Conservation (phyloP, 2,888 invertebrate genomes). For the Xestobium rufovillosum region DNA sequence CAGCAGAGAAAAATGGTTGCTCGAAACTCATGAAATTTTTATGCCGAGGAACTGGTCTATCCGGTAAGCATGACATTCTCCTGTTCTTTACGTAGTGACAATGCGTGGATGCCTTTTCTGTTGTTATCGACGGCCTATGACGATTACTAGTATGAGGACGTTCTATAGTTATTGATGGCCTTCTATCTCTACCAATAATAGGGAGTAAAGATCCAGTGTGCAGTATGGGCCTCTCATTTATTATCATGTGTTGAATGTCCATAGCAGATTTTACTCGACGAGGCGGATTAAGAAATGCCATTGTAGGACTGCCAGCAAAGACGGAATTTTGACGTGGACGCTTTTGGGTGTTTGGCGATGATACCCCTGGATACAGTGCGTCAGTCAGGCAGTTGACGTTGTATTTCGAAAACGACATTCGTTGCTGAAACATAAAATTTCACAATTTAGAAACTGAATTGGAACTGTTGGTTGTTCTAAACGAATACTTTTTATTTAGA, state of each 20-base stretch:
- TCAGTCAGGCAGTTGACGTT: constrained; percentile 57
- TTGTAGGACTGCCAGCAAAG: constrained; percentile 66
- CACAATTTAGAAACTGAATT: too few species aligned
- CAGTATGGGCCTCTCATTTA: constrained; percentile 43
- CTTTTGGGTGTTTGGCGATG: constrained; percentile 37
- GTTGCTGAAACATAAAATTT: constrained; percentile 49
- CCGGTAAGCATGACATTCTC: constrained; percentile 39
- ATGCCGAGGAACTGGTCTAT: constrained; percentile 27
- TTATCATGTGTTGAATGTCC: constrained; percentile 68
- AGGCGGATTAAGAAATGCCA: constrained; percentile 60
- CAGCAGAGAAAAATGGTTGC: constrained; percentile 30
- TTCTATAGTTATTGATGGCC: constrained; percentile 37
- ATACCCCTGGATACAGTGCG: constrained; percentile 38
- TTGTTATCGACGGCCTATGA: constrained; percentile 23
- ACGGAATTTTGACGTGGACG: constrained; percentile 75
- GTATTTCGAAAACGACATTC: constrained; percentile 62
- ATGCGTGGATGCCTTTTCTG: constrained; percentile 20
- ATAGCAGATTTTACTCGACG: constrained; percentile 78
- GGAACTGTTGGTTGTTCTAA: too few species aligned
- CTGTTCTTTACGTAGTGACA: constrained; percentile 26
- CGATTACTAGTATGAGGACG: constrained; percentile 27
- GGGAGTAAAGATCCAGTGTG: constrained; percentile 37
- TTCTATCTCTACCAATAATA: constrained; percentile 33
- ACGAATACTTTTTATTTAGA: too few species aligned
- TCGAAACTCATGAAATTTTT: constrained; percentile 41